Base-by-base conservation (phyloP, 2,113 vertebrate species). In the Hypomesus transpacificus region DNA sequence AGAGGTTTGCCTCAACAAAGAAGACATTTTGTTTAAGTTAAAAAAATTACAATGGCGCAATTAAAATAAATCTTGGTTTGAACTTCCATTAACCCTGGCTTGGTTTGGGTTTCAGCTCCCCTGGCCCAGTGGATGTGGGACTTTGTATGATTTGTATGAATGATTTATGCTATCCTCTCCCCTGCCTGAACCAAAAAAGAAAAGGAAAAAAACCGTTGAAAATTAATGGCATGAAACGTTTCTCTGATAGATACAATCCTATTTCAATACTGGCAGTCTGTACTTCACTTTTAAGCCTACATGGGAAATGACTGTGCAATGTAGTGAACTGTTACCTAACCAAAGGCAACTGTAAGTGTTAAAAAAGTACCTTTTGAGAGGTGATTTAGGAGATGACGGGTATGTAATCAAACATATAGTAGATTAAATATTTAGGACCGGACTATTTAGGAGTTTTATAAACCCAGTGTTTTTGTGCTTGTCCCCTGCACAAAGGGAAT, bases 21-120 rank as follows among this genome's bases (percentile, higher is more conserved):
- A 76, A 75, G 88, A 87, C 86, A 70, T 85, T 90, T 88, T 90
- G 87, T 89, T 90, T 87, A 80, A 87, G 80, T 83, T 81, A 46
- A 67, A 83, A 68, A 90, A 89, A 84, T 88, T 86, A 87, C 84
- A 89, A 82, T 82, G 79, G 73, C 87, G 82, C 75, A 91, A 91
- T 89, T 91, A 85, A 91, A 92, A 91, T 90, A 90, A 91, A 91
- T 91, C 89, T 89, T 71, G 78, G 72, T 76, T 18, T 89, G 90
- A 88, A 91, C 88, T 91, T 85, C 78, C 84, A 86, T 87, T 90
- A 88, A 90, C 89, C 89, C 80, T 70, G 14, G 31, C 77, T 78
- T 74, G 81, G 86, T 89, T 90, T 86, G 74, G 72, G 76, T 91
- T 91, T 84, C 82, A 66, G 66, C 66, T 74, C 81, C 73, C 54